Evolutionary conservation across 2,888 invertebrate species (phyloP), one percentile per base, ranked within the genome.

Genomic region (Noctua pronuba): DNA sequence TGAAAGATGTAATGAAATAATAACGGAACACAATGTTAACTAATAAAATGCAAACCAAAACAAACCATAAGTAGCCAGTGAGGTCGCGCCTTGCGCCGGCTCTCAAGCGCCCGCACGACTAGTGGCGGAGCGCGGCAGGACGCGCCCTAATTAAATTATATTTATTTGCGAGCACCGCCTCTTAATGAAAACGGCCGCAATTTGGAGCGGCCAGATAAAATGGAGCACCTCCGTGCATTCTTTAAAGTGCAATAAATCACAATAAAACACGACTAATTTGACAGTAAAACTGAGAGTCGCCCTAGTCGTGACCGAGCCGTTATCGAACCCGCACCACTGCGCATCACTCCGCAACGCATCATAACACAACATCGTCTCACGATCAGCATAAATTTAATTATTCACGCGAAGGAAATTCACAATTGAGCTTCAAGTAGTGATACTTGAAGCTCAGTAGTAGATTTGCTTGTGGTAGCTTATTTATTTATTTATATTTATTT

Each of bases 191-290:
- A 93, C 89, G 90, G 91, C 92, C 91, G 89, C 93, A 92, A 92
- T 92, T 92, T 88, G 88, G 90, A 86, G 87, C 88, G 82, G 69
- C 81, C 79, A 83, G 81, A 86, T 87, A 87, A 86, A 86, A 87
- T 83, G 78, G 79, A 93, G 92, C 92, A 93, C 92, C 92, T 93
- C 91, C 89, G 91, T 91, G 92, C 91, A 94, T 94, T 94, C 94
- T 94, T 94, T 92, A 93, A 93, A 93, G 92, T 89, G 92, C 88
- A 92, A 94, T 94, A 94, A 95, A 95, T 94, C 92, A 91, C 90
- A 89, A 90, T 92, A 91, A 91, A 93, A 93, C 91, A 90, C 88
- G 88, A 85, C 92, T 94, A 94, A 94, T 94, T 93, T 94, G 90
- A 92, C 92, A 92, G 91, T 92, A 90, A 92, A 93, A 92, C 88